phyloP scores from a whole-genome alignment of 2,113 vertebrate species.

The Xerus inauris region DNA sequence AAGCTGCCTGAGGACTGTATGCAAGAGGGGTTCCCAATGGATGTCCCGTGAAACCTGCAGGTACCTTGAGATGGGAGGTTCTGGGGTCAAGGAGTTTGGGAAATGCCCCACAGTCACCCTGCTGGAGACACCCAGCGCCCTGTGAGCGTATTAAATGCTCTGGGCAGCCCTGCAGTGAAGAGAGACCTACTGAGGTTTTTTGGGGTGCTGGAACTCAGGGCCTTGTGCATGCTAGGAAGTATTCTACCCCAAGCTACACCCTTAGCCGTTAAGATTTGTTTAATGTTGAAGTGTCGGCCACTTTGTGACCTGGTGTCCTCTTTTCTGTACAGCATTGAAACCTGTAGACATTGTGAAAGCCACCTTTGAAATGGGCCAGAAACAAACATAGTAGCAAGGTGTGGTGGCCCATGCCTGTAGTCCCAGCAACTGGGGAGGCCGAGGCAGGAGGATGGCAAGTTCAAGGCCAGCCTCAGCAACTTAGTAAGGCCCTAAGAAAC shows the following conservation, averaged over 20 bases:
- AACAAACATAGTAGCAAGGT: too few species aligned
- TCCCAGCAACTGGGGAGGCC: too few species aligned
- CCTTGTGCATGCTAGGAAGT: too few species aligned
- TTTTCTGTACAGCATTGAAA: not conserved
- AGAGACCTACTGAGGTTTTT: not conserved
- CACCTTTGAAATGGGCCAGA: not conserved
- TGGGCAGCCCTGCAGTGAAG: not conserved
- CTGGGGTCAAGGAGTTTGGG: not conserved
- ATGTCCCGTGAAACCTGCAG: fast-evolving
- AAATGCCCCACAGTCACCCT: fast-evolving
- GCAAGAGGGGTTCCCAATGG: not conserved
- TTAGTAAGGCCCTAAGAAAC: too few species aligned
- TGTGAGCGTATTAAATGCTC: not conserved
- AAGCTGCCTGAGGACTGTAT: fast-evolving
- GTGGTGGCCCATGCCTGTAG: too few species aligned
- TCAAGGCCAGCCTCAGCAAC: too few species aligned
- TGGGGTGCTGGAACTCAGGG: not conserved
- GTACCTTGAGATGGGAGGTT: not conserved
- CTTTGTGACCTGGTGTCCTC: not conserved
- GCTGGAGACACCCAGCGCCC: not conserved
- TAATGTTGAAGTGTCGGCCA: not conserved
- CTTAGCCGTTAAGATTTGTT: not conserved
- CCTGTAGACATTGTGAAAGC: fast-evolving
- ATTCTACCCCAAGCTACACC: not conserved
- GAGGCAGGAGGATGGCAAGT: too few species aligned